Base-by-base conservation (phyloP, 2,113 vertebrate genomes). In the Crocuta crocuta region DNA sequence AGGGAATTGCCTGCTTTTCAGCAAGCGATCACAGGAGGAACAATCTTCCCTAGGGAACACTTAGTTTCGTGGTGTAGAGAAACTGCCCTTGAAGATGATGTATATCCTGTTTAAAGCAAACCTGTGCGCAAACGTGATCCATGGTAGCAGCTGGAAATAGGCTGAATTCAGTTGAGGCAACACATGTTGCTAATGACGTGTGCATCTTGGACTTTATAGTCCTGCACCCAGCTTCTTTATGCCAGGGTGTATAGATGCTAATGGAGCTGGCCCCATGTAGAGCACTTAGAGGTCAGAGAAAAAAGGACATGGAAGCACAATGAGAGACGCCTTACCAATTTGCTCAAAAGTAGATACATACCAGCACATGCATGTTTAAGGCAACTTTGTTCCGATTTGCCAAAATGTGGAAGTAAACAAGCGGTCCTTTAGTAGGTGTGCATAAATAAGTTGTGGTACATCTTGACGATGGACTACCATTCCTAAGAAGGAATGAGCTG, bases 171-270 rank as follows among this genome's bases (percentile, higher is more conserved):
- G 48, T 66, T 71, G 43, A 76, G 63, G 45, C 50, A 39, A 84
- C 55, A 74, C 28, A 79, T n/a, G 8, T 73, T 82, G 23, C 28
- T 94, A 50, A 31, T 50, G n/a, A 43, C 10, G 4, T 15, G 3
- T 43, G 6, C 10, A 3, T 65, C 39, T 15, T 71, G 68, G 45
- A 33, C 6, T 17, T 61, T 50, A 10, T 3, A 3, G 11, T 55
- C 73, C 55, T 63, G 23, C 12, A 39, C 24, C 15, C 7, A 48
- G 23, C 88, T 94, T 33, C 50, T 61, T 39, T 86, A 16, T 48
- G n/a, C n/a, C 2, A 11, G 23, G 21, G 10, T 50, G 4, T 11
- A 4, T 35, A 12, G 1, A 21, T 39, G 7, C 4, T 66, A 2
- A 5, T 17, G 33, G n/a, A 66, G 23, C 31, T 95, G 39, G 8